Conservation (phyloP, 30 jellyfish, hydroid and myxozoan species). For the Chrysaora quinquecirrha region DNA sequence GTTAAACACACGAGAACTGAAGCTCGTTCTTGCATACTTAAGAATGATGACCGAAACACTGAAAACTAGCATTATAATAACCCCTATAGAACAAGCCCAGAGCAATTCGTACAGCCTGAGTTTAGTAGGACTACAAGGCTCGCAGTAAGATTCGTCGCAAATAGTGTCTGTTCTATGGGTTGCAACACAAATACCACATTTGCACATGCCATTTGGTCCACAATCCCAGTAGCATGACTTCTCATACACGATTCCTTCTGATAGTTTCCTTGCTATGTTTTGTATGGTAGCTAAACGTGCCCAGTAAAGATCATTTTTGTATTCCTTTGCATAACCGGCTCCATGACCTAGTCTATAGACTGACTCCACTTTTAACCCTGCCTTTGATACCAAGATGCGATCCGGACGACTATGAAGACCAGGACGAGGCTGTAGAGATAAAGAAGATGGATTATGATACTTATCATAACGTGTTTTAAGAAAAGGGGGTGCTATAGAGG, state of each 20-base stretch:
- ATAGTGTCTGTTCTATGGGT: conserved; percentile 16
- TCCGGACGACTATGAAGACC: conserved; percentile 90
- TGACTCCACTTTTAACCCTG: conserved; percentile 55
- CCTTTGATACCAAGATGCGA: conserved; percentile 72
- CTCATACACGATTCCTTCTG: conserved; percentile 46
- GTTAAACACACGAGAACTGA: background rate
- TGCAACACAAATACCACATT: conserved; percentile 91
- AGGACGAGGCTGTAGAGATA: conserved; percentile 88
- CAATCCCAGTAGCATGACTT: conserved; percentile 85
- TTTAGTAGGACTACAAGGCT: conserved; percentile 65
- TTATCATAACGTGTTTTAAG: too few relatives aligned
- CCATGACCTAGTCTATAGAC: conserved; percentile 65
- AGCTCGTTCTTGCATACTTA: background rate
- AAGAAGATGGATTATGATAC: too few relatives aligned
- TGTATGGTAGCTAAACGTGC: conserved; percentile 59
- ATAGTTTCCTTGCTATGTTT: conserved; percentile 29
- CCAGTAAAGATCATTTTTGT: conserved; percentile 40
- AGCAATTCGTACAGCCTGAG: conserved; percentile 39
- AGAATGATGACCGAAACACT: conserved; percentile 15
- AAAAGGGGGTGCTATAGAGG: too few relatives aligned
- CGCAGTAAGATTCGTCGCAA: conserved; percentile 62
- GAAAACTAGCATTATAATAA: background rate
- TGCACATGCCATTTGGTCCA: conserved; percentile 90
- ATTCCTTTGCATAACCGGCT: conserved; percentile 40
- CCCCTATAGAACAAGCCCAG: background rate